Conservation (phyloP, 2,888 invertebrate genomes). For the Limulus polyphemus region DNA sequence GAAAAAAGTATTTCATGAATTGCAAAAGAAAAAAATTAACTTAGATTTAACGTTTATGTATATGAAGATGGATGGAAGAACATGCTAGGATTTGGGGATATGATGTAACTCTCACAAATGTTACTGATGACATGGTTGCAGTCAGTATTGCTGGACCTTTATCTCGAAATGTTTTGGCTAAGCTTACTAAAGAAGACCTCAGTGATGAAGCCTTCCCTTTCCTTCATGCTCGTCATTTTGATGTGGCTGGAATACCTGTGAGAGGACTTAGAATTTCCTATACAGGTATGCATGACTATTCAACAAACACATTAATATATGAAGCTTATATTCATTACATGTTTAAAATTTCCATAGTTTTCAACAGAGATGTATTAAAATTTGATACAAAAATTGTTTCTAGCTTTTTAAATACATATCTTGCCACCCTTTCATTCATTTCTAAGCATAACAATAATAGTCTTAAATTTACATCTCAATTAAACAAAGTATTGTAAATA, state of each 20-base stretch:
- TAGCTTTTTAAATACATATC: too few species aligned
- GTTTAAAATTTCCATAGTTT: too few species aligned
- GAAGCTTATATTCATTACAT: too few species aligned
- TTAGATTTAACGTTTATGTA: slow-evolving; percentile 1
- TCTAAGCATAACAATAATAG: too few species aligned
- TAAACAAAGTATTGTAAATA: too few species aligned
- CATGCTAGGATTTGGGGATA: slow-evolving; percentile 25
- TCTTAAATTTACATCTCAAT: too few species aligned
- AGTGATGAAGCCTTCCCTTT: slow-evolving; percentile 35
- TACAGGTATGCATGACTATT: slow-evolving; percentile 30
- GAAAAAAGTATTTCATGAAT: too few species aligned
- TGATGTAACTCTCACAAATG: slow-evolving; percentile 32
- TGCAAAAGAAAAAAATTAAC: too few species aligned
- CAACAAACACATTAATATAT: too few species aligned
- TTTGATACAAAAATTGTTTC: too few species aligned
- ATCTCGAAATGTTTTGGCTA: slow-evolving; percentile 32
- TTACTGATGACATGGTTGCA: slow-evolving; percentile 33
- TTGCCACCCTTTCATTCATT: too few species aligned
- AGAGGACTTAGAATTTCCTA: slow-evolving; percentile 35
- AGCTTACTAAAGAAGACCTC: slow-evolving; percentile 33
- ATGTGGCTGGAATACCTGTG: slow-evolving; percentile 31
- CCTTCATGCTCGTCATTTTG: slow-evolving; percentile 31
- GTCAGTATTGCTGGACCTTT: slow-evolving; percentile 35
- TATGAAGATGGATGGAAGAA: slow-evolving; percentile 34
- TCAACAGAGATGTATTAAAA: too few species aligned